Evolutionary conservation across 2,888 invertebrate species (phyloP).

Genomic region (Pseudococcus longispinus): DNA sequence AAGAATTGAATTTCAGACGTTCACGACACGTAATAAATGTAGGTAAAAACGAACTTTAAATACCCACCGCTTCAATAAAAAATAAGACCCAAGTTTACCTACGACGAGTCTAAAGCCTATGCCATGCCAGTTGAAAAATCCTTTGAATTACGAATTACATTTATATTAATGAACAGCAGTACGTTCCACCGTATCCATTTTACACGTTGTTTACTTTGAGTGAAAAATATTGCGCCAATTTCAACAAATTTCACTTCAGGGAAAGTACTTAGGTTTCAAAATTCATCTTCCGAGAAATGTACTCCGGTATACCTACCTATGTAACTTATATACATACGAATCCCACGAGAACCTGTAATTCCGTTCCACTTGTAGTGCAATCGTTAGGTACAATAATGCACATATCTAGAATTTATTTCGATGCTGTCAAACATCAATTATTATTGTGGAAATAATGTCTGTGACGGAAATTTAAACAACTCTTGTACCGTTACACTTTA

Average conservation of each 20-base stretch:
- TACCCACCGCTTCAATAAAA: neutral
- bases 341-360: constrained; percentile 34
- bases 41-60: neutral
- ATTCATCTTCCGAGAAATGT: constrained; percentile 15
- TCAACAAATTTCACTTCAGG: constrained; percentile 34
- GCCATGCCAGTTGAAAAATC: neutral
- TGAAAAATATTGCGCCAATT: constrained; percentile 17
- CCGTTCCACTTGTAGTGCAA: constrained; percentile 2
- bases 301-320: neutral
- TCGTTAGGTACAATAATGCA: neutral
- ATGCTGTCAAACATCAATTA: constrained; percentile 19
- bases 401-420: constrained; percentile 13
- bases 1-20: neutral
- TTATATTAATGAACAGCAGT: neutral
- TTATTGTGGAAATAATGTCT: neutral
- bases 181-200: neutral
- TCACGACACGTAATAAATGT: neutral
- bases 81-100: neutral
- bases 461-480: constrained; percentile 9
- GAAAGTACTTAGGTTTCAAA: constrained; percentile 29
- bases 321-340: neutral
- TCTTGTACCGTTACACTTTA: neutral
- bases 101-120: neutral
- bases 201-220: constrained; percentile 8
- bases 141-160: neutral